phyloP scores from a whole-genome alignment of 1,140 invertebrate species.

The Solenopsis fugax region DNA sequence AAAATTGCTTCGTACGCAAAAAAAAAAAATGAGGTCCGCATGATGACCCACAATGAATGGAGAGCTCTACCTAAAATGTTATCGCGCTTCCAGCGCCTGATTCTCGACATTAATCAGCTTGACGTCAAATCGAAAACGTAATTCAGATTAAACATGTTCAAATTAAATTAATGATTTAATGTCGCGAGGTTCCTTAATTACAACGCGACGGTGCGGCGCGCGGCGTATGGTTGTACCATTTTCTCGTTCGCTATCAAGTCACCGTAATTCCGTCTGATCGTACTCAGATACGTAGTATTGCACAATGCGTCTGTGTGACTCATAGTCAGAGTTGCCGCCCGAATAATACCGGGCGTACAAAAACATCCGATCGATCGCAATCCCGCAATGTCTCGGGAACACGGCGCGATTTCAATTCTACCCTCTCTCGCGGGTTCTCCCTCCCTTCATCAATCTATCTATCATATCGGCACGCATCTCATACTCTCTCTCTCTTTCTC shows the following conservation, averaged over 20 bases:
- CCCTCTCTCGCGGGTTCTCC: neutral
- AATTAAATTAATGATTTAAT: neutral
- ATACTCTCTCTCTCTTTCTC: neutral
- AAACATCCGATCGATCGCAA: constrained; percentile 57
- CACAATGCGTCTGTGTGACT: constrained; percentile 49
- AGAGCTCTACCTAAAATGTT: neutral
- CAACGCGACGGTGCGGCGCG: too few relatives aligned
- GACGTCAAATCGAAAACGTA: neutral
- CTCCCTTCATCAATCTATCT: neutral
- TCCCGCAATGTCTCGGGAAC: constrained; percentile 23
- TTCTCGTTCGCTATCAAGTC: neutral
- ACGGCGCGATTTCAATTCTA: constrained; percentile 38
- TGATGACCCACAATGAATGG: neutral
- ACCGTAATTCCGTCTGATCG: constrained; percentile 23
- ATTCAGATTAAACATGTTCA: neutral
- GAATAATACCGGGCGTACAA: constrained; percentile 42
- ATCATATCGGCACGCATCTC: constrained; percentile 31
- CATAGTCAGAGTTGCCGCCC: constrained; percentile 22
- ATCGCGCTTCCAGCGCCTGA: neutral
- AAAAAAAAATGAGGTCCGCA: neutral
- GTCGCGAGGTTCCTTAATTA: neutral
- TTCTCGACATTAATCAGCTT: neutral
- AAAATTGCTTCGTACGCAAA: constrained; percentile 17
- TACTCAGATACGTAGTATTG: constrained; percentile 23
- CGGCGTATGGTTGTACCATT: neutral